A percentile compares a stretch with the other conserved stretches of the same genome.
These are phyloP conservation scores for Dyspetes luteomarginatus DNA, from an alignment of 2,888 invertebrate genomes.

Conservation along the genomic window DNA sequence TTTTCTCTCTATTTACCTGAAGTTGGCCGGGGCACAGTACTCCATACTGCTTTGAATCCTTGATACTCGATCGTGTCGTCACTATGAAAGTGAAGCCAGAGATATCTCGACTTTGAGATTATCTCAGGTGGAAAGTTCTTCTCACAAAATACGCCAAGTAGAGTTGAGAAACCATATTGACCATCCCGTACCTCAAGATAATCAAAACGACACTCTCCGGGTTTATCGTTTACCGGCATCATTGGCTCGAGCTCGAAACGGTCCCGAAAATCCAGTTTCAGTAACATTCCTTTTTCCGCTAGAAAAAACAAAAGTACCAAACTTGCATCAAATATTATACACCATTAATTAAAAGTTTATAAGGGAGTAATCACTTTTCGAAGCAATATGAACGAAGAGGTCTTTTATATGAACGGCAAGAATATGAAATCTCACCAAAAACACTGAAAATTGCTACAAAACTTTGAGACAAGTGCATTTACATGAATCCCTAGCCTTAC, in stretches of 20 bases:
- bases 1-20: slow-evolving; percentile 84
- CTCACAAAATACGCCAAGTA: slow-evolving; percentile 89
- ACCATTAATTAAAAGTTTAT: background rate
- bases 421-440: background rate
- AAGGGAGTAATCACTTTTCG: background rate
- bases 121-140: slow-evolving; percentile 89
- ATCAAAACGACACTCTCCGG: slow-evolving; percentile 90
- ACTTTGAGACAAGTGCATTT: background rate
- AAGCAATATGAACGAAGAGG: too few species aligned
- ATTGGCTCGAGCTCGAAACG: slow-evolving; percentile 88
- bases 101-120: slow-evolving; percentile 88
- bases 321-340: background rate
- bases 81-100: slow-evolving; percentile 91
- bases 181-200: slow-evolving; percentile 93
- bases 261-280: slow-evolving; percentile 92
- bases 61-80: slow-evolving; percentile 92
- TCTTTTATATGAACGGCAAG: background rate
- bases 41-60: slow-evolving; percentile 92
- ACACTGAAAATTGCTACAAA: background rate
- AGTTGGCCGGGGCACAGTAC: slow-evolving; percentile 86
- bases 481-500: too few species aligned
- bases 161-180: slow-evolving; percentile 89
- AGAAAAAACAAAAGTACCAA: slow-evolving; percentile 78
- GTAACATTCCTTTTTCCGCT: slow-evolving; percentile 87
- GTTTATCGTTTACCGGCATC: slow-evolving; percentile 72